Base-by-base conservation (phyloP, 2,888 invertebrate species). In the Athripsodes cinereus region DNA sequence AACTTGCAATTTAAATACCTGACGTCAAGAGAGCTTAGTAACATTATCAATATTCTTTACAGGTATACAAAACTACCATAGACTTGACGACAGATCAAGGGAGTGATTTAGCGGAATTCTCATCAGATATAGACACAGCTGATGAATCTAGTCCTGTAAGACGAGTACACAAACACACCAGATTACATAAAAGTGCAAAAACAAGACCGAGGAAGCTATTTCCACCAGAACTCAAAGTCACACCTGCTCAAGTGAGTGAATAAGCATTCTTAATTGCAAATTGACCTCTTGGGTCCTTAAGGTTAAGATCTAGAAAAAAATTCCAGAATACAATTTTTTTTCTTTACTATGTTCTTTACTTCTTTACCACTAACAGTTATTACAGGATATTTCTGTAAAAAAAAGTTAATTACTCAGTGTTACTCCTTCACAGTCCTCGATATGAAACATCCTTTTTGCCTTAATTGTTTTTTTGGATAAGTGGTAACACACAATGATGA, bases 71-170 rank as follows among this genome's bases (percentile, higher is more conserved):
- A 69, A 79, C 82, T 16, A 82, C 79, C 35, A 76, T 83, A 68
- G 81, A 81, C 66, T 67, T 82, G 62, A 85, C 85, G 48, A 85
- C 86, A 8, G 86, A 86, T 69, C 86, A 84, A 0, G 84, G 85
- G 65, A 82, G 84, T 2, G 86, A 86, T 67, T 66, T 79, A 54
- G 69, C 70, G 62, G 76, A 74, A 59, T 75, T 73, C 52, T 83
- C 85, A 10, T 81, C 81, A 0, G 86, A 86, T 64, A 84, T 81
- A 55, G 83, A 83, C 66, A 76, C 78, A 2, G 71, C 69, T 44
- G 78, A 76, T 52, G 75, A 75, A 59, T 69, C 73, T n/a, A 79
- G 78, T 64, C 77, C 79, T 40, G 68, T 77, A 34, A 71, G 75
- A 66, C 69, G 74, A 66, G 71, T 76, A 2, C 76, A 75, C 54